Evolutionary conservation across 1,140 invertebrate species (phyloP).

Genomic region (Micrasema minimum): DNA sequence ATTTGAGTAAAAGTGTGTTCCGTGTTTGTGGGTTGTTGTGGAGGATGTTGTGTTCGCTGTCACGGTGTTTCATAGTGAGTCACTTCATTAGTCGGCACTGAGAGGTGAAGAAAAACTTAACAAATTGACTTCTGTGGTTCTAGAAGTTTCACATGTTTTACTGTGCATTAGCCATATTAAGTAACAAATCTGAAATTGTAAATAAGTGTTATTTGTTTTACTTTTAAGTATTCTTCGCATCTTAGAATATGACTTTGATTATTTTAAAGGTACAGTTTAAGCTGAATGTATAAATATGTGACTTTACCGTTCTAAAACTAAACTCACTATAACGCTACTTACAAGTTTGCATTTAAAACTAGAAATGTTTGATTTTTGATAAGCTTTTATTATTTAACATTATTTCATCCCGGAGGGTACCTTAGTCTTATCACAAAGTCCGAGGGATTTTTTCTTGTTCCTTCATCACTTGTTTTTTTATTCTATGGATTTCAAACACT

Average conservation of each 20-base stretch:
- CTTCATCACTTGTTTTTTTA: no score
- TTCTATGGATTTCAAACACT: slow-evolving; percentile 1
- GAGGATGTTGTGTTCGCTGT: no score
- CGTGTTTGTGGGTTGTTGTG: no score
- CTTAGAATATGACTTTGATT: slow-evolving; percentile 13
- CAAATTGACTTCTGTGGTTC: slow-evolving; percentile 23
- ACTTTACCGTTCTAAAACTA: slow-evolving; percentile 1
- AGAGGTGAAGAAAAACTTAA: slow-evolving; percentile 1
- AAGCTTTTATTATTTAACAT: no score
- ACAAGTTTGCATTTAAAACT: background rate
- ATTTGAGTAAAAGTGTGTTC: no score
- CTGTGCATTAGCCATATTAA: slow-evolving; percentile 29
- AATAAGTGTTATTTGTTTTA: slow-evolving; percentile 30
- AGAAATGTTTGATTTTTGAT: no score
- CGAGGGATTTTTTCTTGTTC: no score
- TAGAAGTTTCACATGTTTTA: slow-evolving; percentile 26
- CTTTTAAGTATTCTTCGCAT: slow-evolving; percentile 22
- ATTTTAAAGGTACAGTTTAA: slow-evolving; percentile 7
- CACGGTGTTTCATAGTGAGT: slow-evolving; percentile 24
- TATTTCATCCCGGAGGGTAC: no score
- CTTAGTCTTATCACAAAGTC: no score
- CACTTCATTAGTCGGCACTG: background rate
- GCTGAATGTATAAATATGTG: slow-evolving; percentile 1
- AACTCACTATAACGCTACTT: no score
- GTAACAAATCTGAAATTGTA: slow-evolving; percentile 20